Base-by-base conservation (phyloP, 2,797 vertebrate genomes). In the Leptodactylus fallax region DNA sequence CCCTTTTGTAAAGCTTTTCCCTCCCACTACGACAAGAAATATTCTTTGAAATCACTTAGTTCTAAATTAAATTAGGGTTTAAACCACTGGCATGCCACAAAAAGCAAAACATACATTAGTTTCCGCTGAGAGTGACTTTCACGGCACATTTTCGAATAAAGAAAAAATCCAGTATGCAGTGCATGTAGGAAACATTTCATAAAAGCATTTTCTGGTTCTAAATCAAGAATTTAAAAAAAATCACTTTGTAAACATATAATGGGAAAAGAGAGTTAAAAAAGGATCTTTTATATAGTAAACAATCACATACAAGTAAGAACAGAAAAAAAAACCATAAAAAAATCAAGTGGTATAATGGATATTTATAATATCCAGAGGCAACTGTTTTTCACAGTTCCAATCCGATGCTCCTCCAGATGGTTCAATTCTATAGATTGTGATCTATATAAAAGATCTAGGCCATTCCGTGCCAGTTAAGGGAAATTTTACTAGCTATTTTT, bases 41-140 rank as follows among this genome's bases (percentile, higher is more conserved):
- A n/a, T 74, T 71, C 67, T 71, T 17, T 36, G 27, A 17, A 71
- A 45, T 71, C 27, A 21, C 36, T 74, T 49, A 49, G 45, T 74
- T n/a, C 17, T 74, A 74, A 74, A 49, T 74, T 49, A 49, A 74
- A 74, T 74, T n/a, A 49, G 45, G 10, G 36, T 49, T 74, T 74
- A 49, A 74, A 21, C 17, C 3, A 74, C 17, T 19, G 21, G 45
- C 19, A 17, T 74, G 45, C 71, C 36, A 49, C 45, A 74, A 74
- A 49, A 49, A 47, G 36, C 71, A 74, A 72, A 72, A 72, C 36
- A 72, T 72, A 72, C 45, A 49, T 74, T 74, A 74, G 71, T 74
- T 74, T 74, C 71, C 45, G 1, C 27, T 74, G 36, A 74, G 27
- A 45, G 6, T 3, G 65, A 16, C 25, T 27, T 27, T 27, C 25